phyloP scores from a whole-genome alignment of 2,888 invertebrate genomes.

The Elegia similella region DNA sequence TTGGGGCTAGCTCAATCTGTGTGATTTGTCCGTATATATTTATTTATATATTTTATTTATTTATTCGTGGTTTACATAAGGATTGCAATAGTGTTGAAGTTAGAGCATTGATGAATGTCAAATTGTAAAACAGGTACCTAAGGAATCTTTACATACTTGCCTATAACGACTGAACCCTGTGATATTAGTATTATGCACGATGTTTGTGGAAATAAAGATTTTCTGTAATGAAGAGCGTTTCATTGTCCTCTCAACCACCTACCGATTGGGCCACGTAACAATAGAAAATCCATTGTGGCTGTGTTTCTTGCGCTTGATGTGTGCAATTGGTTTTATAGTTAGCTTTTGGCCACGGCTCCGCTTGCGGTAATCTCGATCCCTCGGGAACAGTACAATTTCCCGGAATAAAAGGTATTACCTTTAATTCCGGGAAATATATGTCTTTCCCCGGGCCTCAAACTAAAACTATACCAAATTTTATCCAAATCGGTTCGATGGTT shows the following conservation, averaged over 20 bases:
- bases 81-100: background rate
- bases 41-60: background rate
- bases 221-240: constrained; percentile 1
- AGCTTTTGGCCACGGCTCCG: too few relatives aligned
- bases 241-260: background rate
- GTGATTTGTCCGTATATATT: background rate
- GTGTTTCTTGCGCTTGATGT: too few relatives aligned
- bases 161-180: constrained; percentile 56
- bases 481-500: too few relatives aligned
- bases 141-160: constrained; percentile 8
- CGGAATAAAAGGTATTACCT: too few relatives aligned
- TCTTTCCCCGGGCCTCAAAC: too few relatives aligned
- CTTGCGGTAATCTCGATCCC: too few relatives aligned
- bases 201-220: constrained; percentile 18
- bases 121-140: background rate
- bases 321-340: too few relatives aligned
- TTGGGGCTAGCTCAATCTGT: background rate
- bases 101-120: background rate
- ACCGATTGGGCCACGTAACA: too few relatives aligned
- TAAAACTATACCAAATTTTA: too few relatives aligned
- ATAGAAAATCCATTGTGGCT: too few relatives aligned
- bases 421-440: too few relatives aligned
- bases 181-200: constrained; percentile 65
- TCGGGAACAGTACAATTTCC: too few relatives aligned
- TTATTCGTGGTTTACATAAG: background rate